Evolutionary conservation across 1,140 invertebrate genomes (phyloP), one percentile per base, ranked within the genome.

Genomic region (Bombus polaris): DNA sequence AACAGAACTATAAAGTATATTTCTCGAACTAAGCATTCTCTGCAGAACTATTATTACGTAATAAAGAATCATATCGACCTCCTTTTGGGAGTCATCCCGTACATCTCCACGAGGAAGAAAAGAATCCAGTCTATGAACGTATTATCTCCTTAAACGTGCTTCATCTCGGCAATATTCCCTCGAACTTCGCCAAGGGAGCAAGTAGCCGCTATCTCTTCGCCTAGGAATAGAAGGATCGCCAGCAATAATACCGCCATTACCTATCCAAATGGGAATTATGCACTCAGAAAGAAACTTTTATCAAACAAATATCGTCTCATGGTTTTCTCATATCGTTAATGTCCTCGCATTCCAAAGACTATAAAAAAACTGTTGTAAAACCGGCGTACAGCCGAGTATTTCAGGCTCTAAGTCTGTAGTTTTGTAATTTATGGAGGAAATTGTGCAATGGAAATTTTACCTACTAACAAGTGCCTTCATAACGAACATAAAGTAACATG

Each of bases 131-230:
- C 74, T 13, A n/a, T n/a, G 28, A 65, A 42, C 22, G 75, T n/a
- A 65, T 78, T 44, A 78, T 78, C 37, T 66, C 9, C 39, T 65
- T 65, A 78, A 77, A 78, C 59, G 37, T 65, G n/a, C 57, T 37
- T 78, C 75, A 66, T 78, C 57, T 42, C 37, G 15, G 75, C 32
- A 32, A 78, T 78, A 78, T 65, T 53, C 75, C 3, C 37, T 22
- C 28, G 59, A 65, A 65, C 28, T 78, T 66, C 59, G 28, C 28
- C 25, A 22, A 39, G 37, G 59, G 39, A 44, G 59, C 25, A 32
- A 62, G 75, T 62, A 22, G 37, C 37, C 25, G 35, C 37, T 42
- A 78, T 78, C 57, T 32, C 37, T 12, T 74, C 18, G 28, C 6
- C 25, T 22, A 32, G 59, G 42, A 78, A 32, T 42, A 77, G 75